Conservation (phyloP, 1,140 invertebrate genomes). For the Papilio glaucus region DNA sequence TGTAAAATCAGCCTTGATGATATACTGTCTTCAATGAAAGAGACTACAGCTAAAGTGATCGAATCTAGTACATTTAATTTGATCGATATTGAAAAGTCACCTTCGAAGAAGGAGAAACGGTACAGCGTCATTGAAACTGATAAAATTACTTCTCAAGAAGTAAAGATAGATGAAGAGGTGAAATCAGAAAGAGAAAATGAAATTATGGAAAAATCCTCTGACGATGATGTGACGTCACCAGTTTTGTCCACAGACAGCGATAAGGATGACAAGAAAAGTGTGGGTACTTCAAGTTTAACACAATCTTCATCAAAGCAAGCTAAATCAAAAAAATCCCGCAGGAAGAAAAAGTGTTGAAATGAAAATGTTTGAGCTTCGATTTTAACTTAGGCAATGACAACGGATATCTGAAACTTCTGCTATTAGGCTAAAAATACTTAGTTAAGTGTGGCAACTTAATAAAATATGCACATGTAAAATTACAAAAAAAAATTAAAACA, state of each 20-base stretch:
- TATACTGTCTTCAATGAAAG: conserved; percentile 75
- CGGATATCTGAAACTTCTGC: conserved; percentile 31
- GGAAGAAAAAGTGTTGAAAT: conserved; percentile 73
- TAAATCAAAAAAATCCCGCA: conserved; percentile 76
- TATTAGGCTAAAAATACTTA: conserved; percentile 38
- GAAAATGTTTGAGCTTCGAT: conserved; percentile 44
- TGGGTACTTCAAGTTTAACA: conserved; percentile 51
- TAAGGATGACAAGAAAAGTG: conserved; percentile 66
- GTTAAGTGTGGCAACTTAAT: conserved; percentile 32
- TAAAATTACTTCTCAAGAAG: conserved; percentile 73
- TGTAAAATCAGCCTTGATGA: conserved; percentile 78
- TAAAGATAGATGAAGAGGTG: conserved; percentile 66
- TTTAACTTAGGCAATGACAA: conserved; percentile 33
- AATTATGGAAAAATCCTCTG: conserved; percentile 78
- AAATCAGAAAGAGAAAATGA: conserved; percentile 57
- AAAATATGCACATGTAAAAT: conserved; percentile 35
- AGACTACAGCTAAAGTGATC: conserved; percentile 60
- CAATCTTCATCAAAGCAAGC: conserved; percentile 67
- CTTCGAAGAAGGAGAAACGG: conserved; percentile 66
- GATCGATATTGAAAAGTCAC: conserved; percentile 73
- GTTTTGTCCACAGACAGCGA: conserved; percentile 77
- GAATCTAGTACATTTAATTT: conserved; percentile 72
- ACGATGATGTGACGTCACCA: conserved; percentile 75
- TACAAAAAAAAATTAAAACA: conserved; percentile 28
- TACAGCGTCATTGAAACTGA: conserved; percentile 74